Evolutionary conservation across 2,797 vertebrate genomes (phyloP), one percentile per base, ranked within the genome.

Genomic region (Furcifer pardalis): DNA sequence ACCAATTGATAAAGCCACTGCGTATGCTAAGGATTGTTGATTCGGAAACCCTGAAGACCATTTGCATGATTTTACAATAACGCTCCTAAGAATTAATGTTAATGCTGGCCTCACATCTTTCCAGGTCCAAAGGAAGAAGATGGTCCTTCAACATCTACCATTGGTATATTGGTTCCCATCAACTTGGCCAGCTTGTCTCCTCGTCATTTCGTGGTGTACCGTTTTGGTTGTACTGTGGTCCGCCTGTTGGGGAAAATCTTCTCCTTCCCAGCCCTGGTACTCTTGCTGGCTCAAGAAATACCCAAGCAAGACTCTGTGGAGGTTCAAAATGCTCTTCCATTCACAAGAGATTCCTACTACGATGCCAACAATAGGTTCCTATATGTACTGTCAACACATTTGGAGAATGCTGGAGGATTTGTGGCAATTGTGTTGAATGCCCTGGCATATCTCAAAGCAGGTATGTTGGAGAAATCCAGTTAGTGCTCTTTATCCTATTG

Each of bases 191-290:
- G 84, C 84, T 96, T 98, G 74, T 96, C 97, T 7, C 95, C 97
- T 46, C 95, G 94, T 23, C 95, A 96, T 90, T 96, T 96, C 1
- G 93, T 96, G 1, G 82, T 97, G 81, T 97, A 97, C 91, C 90
- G 96, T 42, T 97, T 97, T 85, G 97, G 97, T 79, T 97, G 97
- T 87, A 94, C 95, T 42, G 93, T 97, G 83, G 87, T 96, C 84
- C 92, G 92, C 80, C 87, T 97, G 85, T 94, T 97, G 37, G 93
- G 92, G 85, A 92, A 81, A 83, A 85, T 89, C 75, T 91, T 93
- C 44, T 84, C 82, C 52, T 96, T 96, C 79, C 96, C 96, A 44
- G 91, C 94, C 0, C 89, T 96, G 62, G 92, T 96, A 49, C 95
- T 98, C 78, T 90, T 97, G 4, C 88, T 96, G 93, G 96, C 97